These are phyloP conservation scores for Chionomys nivalis DNA, from an alignment of 2,113 vertebrate species.

Conservation along the genomic window DNA sequence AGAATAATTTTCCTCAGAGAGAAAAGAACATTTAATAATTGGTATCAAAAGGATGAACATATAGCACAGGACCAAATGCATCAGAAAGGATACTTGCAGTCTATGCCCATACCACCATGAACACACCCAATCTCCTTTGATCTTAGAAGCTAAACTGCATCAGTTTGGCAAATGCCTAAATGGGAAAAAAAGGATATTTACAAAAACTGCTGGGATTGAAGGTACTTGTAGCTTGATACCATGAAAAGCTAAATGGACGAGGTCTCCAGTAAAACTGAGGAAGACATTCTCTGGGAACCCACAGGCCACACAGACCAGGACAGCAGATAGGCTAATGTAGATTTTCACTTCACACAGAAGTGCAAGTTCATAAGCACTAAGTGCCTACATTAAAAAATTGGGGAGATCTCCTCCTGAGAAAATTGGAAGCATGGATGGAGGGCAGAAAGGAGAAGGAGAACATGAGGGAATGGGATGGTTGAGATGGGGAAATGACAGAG, in stretches of 20 bases:
- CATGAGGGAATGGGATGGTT: too few species aligned
- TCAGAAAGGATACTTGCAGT: not conserved
- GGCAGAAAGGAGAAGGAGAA: too few species aligned
- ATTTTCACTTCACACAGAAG: not conserved
- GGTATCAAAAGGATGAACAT: conserved; percentile 69
- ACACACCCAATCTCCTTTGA: not conserved
- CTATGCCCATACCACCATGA: not conserved
- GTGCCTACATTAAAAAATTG: not conserved
- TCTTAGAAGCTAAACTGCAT: not conserved
- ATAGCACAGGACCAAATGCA: conserved; percentile 17
- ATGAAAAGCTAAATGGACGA: not conserved
- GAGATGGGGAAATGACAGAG: too few species aligned
- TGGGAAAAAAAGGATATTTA: conserved; percentile 12
- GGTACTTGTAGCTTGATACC: not conserved
- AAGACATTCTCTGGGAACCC: not conserved
- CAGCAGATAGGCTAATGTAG: not conserved
- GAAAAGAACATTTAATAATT: conserved; percentile 59
- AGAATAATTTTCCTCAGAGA: conserved; percentile 67
- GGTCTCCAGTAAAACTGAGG: conserved; percentile 3
- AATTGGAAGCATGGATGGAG: too few species aligned
- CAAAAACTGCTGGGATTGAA: conserved; percentile 26
- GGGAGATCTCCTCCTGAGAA: not conserved
- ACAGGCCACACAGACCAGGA: not conserved
- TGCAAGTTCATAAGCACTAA: not conserved
- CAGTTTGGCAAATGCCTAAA: not conserved